phyloP scores from a whole-genome alignment of 2,888 invertebrate species.

The Seira musarum region DNA sequence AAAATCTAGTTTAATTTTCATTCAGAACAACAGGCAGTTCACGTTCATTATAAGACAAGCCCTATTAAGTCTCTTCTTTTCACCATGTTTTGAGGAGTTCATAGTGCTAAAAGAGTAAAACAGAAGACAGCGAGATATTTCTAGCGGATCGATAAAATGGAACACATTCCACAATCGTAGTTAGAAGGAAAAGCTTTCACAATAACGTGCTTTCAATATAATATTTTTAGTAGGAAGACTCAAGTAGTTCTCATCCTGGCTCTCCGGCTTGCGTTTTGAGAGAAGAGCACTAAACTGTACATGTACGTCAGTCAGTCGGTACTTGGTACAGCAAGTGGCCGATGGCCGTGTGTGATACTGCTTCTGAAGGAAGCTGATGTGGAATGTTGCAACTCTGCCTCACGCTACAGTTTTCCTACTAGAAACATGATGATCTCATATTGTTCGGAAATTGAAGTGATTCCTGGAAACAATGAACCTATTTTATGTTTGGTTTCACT shows the following conservation, averaged over 20 bases:
- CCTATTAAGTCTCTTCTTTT: constrained; percentile 2
- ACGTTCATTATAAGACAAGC: not conserved
- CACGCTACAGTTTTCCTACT: too few species aligned
- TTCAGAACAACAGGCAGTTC: constrained; percentile 32
- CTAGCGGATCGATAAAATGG: constrained; percentile 53
- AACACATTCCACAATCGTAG: constrained; percentile 47
- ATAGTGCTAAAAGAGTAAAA: constrained; percentile 28
- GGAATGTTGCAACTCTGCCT: too few species aligned
- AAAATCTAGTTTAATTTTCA: too few species aligned
- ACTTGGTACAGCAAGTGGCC: too few species aligned
- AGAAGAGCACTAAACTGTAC: too few species aligned
- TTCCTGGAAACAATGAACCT: constrained; percentile 20
- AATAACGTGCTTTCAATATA: constrained; percentile 16
- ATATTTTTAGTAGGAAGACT: not conserved
- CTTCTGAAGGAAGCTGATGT: too few species aligned
- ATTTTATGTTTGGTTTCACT: too few species aligned
- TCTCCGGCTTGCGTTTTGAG: not conserved
- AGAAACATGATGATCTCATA: not conserved
- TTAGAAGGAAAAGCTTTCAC: not conserved
- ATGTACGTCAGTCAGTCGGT: too few species aligned
- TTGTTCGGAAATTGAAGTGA: constrained; percentile 31
- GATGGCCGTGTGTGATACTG: too few species aligned
- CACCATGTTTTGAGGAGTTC: constrained; percentile 10
- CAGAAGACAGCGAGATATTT: not conserved
- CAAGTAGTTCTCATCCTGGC: constrained; percentile 8